phyloP scores from a whole-genome alignment of 2,888 invertebrate species.

The Pediacus dermestoides region DNA sequence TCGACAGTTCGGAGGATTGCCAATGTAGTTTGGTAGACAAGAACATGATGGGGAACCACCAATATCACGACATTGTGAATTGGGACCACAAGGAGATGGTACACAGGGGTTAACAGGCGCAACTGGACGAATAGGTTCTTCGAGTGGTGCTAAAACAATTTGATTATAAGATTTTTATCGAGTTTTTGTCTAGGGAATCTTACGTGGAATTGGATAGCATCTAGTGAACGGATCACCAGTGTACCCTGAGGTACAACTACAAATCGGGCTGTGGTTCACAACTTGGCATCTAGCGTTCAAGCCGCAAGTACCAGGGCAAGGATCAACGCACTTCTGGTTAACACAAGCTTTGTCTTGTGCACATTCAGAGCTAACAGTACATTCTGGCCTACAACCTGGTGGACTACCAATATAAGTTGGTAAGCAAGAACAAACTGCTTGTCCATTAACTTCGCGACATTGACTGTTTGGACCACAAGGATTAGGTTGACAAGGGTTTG shows the following conservation, averaged over 20 bases:
- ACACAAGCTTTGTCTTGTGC: constrained; percentile 67
- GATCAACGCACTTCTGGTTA: constrained; percentile 68
- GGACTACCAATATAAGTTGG: constrained; percentile 54
- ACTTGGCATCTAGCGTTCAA: constrained; percentile 54
- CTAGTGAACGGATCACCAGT: constrained; percentile 66
- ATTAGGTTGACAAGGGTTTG: constrained; percentile 64
- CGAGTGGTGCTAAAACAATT: constrained; percentile 29
- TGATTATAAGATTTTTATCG: constrained; percentile 15
- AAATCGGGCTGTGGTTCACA: constrained; percentile 58
- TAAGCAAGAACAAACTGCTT: constrained; percentile 52
- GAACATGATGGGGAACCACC: constrained; percentile 69
- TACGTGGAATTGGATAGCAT: constrained; percentile 52
- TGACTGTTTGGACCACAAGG: constrained; percentile 73
- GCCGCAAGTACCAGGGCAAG: constrained; percentile 66
- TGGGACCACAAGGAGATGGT: constrained; percentile 76
- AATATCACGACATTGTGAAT: constrained; percentile 70
- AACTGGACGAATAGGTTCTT: constrained; percentile 20
- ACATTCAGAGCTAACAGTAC: constrained; percentile 75
- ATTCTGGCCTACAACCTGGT: constrained; percentile 72
- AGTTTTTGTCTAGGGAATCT: constrained; percentile 24
- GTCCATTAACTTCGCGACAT: constrained; percentile 57
- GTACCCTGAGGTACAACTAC: constrained; percentile 59
- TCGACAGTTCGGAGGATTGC: constrained; percentile 73
- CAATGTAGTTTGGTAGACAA: constrained; percentile 67
- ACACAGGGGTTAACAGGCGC: constrained; percentile 62